Base-by-base conservation (phyloP, 2,888 invertebrate genomes). In the Busseola fusca region DNA sequence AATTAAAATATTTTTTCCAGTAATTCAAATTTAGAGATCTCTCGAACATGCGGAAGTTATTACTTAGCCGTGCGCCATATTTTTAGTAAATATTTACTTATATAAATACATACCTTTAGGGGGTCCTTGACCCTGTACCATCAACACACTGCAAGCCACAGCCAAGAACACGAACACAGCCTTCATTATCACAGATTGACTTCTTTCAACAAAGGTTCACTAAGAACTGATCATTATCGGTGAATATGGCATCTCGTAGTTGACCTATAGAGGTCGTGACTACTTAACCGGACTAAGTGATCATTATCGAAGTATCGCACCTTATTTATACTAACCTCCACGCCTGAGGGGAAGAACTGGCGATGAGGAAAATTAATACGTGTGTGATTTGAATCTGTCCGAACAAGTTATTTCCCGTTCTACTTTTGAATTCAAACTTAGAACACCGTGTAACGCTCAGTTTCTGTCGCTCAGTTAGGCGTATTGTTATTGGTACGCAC, bases 31-130 rank as follows among this genome's bases (percentile, higher is more conserved):
- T 6, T 6, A 34, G 34, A 34, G 34, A 21, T 45, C 45, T 7
- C 18, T 45, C 45, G 21, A 21, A 0, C 7, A 7, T 21, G 45
- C 21, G 21, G 18, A 18, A 21, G 45, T 45, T 45, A n/a, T 45
- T 45, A 45, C 18, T 6, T 45, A 21, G 18, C 45, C 21, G 18
- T 18, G 18, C 45, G 6, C 6, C 45, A 45, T 6, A 21, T 6
- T 34, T 6, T 0, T 6, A 6, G 34, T 34, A 34, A 34, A 34
- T 34, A 34, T 34, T 34, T 34, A 34, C 6, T 1, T 34, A n/a
- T 7, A 18, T n/a, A n/a, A n/a, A n/a, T n/a, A 82, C 90, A 85
- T 77, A 91, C 91, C 87, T 18, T 63, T 89, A 42, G 90, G 91
- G 34, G 90, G 1, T 4, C 82, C 87, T 73, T 91, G 91, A 0